Evolutionary conservation across 2,888 invertebrate genomes (phyloP).

Genomic region (Synanthedon andrenaeformis): DNA sequence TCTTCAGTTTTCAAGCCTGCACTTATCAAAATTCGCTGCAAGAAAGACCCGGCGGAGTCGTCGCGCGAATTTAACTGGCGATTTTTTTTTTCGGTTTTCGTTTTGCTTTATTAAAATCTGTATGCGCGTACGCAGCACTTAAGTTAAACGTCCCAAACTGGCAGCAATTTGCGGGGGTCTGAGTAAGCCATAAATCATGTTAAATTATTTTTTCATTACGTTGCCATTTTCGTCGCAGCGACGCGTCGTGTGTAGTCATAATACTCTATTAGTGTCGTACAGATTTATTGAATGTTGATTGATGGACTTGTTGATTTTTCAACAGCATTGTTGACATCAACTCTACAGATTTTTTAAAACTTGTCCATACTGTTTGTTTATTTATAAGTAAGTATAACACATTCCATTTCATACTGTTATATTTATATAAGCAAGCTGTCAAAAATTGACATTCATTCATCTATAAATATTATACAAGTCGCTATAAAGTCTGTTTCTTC

Average conservation of each 20-base stretch:
- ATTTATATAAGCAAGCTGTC: too few relatives aligned
- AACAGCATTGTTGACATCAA: background rate
- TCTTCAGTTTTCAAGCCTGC: slow-evolving; percentile 24
- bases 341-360: background rate
- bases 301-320: slow-evolving; percentile 13
- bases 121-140: slow-evolving; percentile 53
- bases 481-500: too few relatives aligned
- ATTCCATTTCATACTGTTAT: too few relatives aligned
- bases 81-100: slow-evolving; percentile 6
- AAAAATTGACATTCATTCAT: too few relatives aligned
- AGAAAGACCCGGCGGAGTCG: slow-evolving; percentile 12
- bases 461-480: too few relatives aligned
- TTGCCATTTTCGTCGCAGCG: slow-evolving; percentile 14
- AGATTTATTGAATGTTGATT: slow-evolving; percentile 1
- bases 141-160: slow-evolving; percentile 66
- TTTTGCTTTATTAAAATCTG: slow-evolving; percentile 27
- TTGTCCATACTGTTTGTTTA: too few relatives aligned
- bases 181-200: slow-evolving; percentile 68
- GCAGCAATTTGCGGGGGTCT: slow-evolving; percentile 54
- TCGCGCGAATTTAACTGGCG: slow-evolving; percentile 8
- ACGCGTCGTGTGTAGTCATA: slow-evolving; percentile 29
- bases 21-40: slow-evolving; percentile 43
- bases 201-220: slow-evolving; percentile 66
- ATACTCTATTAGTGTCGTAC: slow-evolving; percentile 44
- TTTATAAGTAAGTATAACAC: too few relatives aligned